phyloP scores from a whole-genome alignment of 2,797 vertebrate genomes.

The Coccyzus lansbergi region DNA sequence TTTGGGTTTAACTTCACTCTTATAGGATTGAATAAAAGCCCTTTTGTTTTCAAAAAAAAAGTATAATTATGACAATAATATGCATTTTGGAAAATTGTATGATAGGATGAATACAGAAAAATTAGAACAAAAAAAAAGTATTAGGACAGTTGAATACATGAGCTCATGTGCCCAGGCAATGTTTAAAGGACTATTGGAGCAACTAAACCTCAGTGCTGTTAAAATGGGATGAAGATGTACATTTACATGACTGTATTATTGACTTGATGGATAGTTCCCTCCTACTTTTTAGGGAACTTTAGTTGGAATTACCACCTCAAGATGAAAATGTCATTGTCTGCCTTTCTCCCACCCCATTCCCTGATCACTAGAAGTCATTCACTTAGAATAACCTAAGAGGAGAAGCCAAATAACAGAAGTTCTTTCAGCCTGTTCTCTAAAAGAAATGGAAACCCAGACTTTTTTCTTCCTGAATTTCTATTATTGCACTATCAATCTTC shows the following conservation, averaged over 20 bases:
- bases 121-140: neutral
- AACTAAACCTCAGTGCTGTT: neutral
- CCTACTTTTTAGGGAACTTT: neutral
- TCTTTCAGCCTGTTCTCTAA: neutral
- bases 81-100: neutral
- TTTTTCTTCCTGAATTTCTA: neutral
- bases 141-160: neutral
- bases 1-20: neutral
- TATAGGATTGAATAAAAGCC: neutral
- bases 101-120: neutral
- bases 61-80: rapidly evolving
- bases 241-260: neutral
- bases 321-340: neutral
- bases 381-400: neutral
- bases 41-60: neutral
- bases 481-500: neutral
- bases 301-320: neutral
- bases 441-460: neutral
- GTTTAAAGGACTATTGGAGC: neutral
- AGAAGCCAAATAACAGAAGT: neutral
- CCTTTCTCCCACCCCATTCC: neutral
- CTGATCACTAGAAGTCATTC: neutral
- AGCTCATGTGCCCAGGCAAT: neutral
- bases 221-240: rapidly evolving
- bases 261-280: neutral